Evolutionary conservation across 2,113 vertebrate genomes (phyloP), one percentile per base, ranked within the genome.

Genomic region (Leucosticte australis): DNA sequence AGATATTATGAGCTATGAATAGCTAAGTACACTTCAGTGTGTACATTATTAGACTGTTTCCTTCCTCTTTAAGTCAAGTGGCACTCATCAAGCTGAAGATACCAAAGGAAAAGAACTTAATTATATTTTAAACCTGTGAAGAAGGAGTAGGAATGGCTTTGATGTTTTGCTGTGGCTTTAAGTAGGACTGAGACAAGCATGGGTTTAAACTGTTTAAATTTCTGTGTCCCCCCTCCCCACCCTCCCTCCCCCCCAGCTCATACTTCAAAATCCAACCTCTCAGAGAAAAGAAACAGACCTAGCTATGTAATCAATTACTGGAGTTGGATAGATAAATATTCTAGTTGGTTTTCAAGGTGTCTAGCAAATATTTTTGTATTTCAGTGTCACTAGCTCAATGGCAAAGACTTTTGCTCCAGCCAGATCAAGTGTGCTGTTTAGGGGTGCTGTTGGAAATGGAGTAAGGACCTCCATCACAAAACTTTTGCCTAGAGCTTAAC

Each of bases 221-320:
- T 88, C 17, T 31, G 4, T 4, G 14, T 10, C 2, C 6, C 7
- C 7, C 6, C 3, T 15, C 50, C 26, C 27, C 50, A 7, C 50
- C 27, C 10, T 30, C 50, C 27, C 27, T 1, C 14, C 17, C 6
- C 7, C 6, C 4, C 4, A 16, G 1, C 5, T 55, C 7, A 15
- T 26, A 15, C 13, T 9, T 65, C 14, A 27, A 76, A 90, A 44
- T 19, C 3, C 31, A 86, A 1, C 5, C 23, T 16, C 16, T 20
- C 2, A 31, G 26, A 52, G 63, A 62, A 82, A n/a, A 7, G 24
- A 15, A 56, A 55, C 3, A 85, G 20, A 24, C n/a, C 47, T 52
- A 52, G 11, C 12, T 10, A 12, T 50, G 15, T 11, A 76, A 33
- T 6, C 27, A 46, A 0, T 55, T 77, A 9, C 19, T 44, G 28